These are phyloP conservation scores for Montipora foliosa DNA, from an alignment of 64 coral and sea anemone genomes.

Conservation along the genomic window DNA sequence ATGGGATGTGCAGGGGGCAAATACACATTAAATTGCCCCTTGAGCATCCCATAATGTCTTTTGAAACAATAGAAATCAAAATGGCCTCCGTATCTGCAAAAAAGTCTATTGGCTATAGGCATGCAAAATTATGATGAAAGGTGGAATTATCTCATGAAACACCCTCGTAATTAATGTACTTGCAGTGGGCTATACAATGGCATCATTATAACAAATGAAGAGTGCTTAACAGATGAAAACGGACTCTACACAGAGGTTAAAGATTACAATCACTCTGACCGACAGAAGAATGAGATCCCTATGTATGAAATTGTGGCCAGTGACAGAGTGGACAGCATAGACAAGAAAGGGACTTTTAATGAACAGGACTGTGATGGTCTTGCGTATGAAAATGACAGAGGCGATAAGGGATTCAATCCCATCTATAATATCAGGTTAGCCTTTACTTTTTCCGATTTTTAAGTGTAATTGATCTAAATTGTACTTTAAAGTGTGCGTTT, in stretches of 20 bases:
- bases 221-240: background rate
- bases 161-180: background rate
- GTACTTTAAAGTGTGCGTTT: too few species aligned
- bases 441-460: too few species aligned
- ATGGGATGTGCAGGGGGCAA: too few species aligned
- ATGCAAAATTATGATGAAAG: too few species aligned
- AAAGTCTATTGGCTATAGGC: background rate
- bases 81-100: too few species aligned
- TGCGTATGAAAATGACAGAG: background rate
- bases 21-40: too few species aligned
- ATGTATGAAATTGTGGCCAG: background rate
- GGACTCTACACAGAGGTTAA: background rate
- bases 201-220: background rate
- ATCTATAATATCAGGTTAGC: background rate
- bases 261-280: background rate
- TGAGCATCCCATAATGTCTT: too few species aligned
- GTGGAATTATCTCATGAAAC: too few species aligned
- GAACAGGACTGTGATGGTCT: background rate
- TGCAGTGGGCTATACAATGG: background rate
- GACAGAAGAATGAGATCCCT: background rate
- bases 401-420: background rate
- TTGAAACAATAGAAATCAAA: too few species aligned
- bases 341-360: background rate
- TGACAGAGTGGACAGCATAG: background rate
- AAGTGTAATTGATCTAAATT: too few species aligned